Conservation (phyloP, 2,113 vertebrate genomes). For the Trinectes maculatus region DNA sequence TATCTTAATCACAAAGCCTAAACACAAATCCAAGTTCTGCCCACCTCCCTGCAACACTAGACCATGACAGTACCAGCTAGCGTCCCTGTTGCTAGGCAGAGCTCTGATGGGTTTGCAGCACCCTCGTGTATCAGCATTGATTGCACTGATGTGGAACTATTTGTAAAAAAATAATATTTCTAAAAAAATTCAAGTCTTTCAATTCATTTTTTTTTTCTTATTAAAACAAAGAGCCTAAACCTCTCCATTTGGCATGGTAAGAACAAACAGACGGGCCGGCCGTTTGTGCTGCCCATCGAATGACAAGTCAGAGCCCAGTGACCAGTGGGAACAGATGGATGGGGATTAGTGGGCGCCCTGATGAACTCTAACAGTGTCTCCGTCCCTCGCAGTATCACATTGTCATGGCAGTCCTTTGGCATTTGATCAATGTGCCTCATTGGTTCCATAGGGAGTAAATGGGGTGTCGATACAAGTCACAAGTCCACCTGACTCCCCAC, state of each 20-base stretch:
- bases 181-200: too few relatives aligned
- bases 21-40: constrained; percentile 50
- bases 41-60: constrained; percentile 33
- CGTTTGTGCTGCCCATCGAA: constrained; percentile 57
- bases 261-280: constrained; percentile 60
- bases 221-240: constrained; percentile 25
- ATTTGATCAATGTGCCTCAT: constrained; percentile 49
- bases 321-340: constrained; percentile 77
- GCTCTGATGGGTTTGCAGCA: constrained; percentile 28
- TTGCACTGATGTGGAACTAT: fast-evolving
- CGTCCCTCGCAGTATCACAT: constrained; percentile 24
- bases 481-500: constrained; percentile 30
- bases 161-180: background rate
- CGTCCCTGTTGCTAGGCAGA: constrained; percentile 35
- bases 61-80: constrained; percentile 36
- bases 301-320: constrained; percentile 68
- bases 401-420: constrained; percentile 26
- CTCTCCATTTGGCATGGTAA: constrained; percentile 31
- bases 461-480: constrained; percentile 6
- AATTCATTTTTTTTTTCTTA: background rate
- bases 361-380: constrained; percentile 47
- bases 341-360: constrained; percentile 60
- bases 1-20: constrained; percentile 69
- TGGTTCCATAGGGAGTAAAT: constrained; percentile 12
- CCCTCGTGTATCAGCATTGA: background rate